phyloP scores from a whole-genome alignment of 2,888 invertebrate species.

The Volucella inanis region DNA sequence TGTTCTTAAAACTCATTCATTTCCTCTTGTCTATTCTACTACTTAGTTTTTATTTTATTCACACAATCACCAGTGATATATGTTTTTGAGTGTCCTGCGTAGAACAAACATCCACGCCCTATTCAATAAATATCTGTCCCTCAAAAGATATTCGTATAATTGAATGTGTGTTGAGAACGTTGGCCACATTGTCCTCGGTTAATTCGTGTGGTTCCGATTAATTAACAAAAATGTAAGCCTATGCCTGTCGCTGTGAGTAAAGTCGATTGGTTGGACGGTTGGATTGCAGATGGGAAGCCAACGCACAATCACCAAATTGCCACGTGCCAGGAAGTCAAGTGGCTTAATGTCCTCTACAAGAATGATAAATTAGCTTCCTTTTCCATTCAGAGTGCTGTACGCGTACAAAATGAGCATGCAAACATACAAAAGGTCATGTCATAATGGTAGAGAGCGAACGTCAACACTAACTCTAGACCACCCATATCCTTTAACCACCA shows the following conservation, averaged over 20 bases:
- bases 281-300: constrained; percentile 16
- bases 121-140: not conserved
- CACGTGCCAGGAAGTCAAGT: constrained; percentile 75
- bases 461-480: constrained; percentile 38
- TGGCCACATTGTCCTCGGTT: constrained; percentile 69
- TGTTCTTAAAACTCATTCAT: too few relatives aligned
- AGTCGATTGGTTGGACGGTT: not conserved
- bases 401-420: constrained; percentile 75
- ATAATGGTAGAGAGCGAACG: constrained; percentile 52
- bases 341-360: constrained; percentile 66
- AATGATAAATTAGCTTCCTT: constrained; percentile 73
- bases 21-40: too few relatives aligned
- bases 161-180: constrained; percentile 62
- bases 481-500: constrained; percentile 15
- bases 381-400: constrained; percentile 52
- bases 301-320: constrained; percentile 40
- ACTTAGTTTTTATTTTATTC: not conserved
- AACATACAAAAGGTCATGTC: constrained; percentile 67
- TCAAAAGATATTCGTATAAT: constrained; percentile 36
- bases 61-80: constrained; percentile 16
- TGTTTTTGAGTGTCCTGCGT: constrained; percentile 6
- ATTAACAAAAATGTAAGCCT: constrained; percentile 70
- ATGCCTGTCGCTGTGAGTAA: constrained; percentile 42
- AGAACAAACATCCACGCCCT: constrained; percentile 40
- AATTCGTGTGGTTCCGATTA: constrained; percentile 74